phyloP scores from a whole-genome alignment of 2,113 vertebrate species.

The Paradoxurus hermaphroditus region DNA sequence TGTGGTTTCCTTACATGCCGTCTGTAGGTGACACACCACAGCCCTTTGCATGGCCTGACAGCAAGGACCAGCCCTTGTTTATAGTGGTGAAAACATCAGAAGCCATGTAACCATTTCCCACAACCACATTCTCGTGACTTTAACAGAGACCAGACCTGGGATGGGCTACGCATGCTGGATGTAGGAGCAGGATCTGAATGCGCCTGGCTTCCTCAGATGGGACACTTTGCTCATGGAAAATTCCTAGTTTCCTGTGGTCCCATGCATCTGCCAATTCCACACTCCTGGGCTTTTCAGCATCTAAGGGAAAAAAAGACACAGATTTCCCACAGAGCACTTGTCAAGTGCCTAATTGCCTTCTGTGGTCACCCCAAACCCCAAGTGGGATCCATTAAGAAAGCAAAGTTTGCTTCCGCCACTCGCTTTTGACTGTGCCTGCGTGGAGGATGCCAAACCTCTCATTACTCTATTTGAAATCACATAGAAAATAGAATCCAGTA shows the following conservation, averaged over 20 bases:
- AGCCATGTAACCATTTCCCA: slow-evolving; percentile 49
- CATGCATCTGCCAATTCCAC: not conserved
- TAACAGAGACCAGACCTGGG: not conserved
- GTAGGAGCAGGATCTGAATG: not conserved
- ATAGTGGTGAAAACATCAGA: slow-evolving; percentile 50
- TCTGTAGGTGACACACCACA: slow-evolving; percentile 45
- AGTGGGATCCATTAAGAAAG: slow-evolving; percentile 23
- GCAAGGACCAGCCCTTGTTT: slow-evolving; percentile 13
- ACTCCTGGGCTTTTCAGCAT: not conserved
- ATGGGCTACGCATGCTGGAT: not conserved
- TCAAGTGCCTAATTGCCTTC: slow-evolving; percentile 16
- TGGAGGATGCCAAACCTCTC: not conserved
- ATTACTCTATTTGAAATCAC: not conserved
- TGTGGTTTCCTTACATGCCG: slow-evolving; percentile 54
- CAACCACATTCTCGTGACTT: slow-evolving; percentile 51
- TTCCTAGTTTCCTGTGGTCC: not conserved
- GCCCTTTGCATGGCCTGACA: not conserved
- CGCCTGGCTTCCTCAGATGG: rapidly evolving
- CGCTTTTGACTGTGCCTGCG: not conserved
- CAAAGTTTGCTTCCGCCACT: not conserved
- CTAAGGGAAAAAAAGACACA: not conserved
- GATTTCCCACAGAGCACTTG: slow-evolving; percentile 63
- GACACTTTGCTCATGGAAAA: not conserved
- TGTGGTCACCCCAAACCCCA: slow-evolving; percentile 48
- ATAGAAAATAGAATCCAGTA: not conserved